Evolutionary conservation across 1,140 invertebrate species (phyloP), one percentile per base, ranked within the genome.

Genomic region (Aphelinus atriplicis): DNA sequence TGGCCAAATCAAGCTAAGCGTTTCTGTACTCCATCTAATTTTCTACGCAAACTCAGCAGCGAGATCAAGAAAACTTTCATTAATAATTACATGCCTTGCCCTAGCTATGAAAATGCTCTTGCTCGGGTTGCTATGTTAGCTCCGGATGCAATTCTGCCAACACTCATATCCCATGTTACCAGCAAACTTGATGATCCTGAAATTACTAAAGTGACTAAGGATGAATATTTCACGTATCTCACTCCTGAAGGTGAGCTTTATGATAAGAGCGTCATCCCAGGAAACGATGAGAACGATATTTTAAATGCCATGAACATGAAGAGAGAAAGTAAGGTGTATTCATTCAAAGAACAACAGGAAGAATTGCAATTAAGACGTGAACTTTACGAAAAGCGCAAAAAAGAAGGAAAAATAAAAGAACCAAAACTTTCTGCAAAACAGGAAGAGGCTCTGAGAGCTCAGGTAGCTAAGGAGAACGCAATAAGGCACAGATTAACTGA

Each of bases 301-400:
- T 80, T 91, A 81, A 90, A 90, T 65, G 91, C 92, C 26, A 94
- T 95, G 89, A 98, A 99, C 81, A 91, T 99, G 82, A 98, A 97
- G 87, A 90, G 97, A 57, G 97, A 99, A 83, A 99, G 95, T 84
- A 99, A 98, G 89, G 95, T 93, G 2, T 99, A 99, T 85, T 97
- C 96, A 26, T 98, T 97, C 84, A 97, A 98, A 84, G 98, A 99
- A 80, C 98, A 99, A 85, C 89, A 98, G 81, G 97, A 98, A 83
- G 98, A 99, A 85, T 86, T 98, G 71, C 95, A 97, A 81, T 86
- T 99, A 51, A 89, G 95, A 55, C 93, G 96, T 78, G 97, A 99
- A 89, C 88, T 98, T 7, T 97, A 97, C 78, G 96, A 96, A 79
- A 98, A 97, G 83, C 89, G 90, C 65, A 93, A 93, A 78, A 91